Percentiles rank a stretch among this genome's conserved stretches.
Evolutionary conservation across 2,888 invertebrate species (phyloP).

Genomic region (Caenorhabditis drosophilae): DNA sequence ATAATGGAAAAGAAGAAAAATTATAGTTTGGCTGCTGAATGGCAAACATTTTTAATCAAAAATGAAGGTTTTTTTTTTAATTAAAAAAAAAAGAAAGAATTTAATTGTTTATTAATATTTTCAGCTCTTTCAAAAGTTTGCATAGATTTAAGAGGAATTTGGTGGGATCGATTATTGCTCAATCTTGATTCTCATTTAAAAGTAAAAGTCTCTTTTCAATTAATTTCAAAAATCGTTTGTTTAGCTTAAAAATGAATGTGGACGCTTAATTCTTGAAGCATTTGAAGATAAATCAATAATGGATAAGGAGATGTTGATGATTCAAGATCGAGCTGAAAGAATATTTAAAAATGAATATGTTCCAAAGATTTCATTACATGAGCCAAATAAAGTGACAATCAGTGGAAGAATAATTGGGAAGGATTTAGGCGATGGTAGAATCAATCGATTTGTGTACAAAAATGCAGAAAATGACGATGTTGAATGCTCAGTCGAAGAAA

Average conservation of each 20-base stretch:
- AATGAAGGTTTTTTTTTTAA: slow-evolving; percentile 69
- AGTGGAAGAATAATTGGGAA: slow-evolving; percentile 43
- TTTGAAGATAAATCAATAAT: slow-evolving; percentile 32
- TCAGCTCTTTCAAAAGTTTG: slow-evolving; percentile 66
- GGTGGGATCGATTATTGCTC: slow-evolving; percentile 76
- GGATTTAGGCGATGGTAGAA: slow-evolving; percentile 53
- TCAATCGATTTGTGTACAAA: slow-evolving; percentile 53
- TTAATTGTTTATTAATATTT: slow-evolving; percentile 5
- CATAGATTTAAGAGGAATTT: slow-evolving; percentile 71
- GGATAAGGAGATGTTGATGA: slow-evolving; percentile 40
- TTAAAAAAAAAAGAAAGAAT: neutral
- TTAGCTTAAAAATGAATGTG: slow-evolving; percentile 33
- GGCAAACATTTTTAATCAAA: slow-evolving; percentile 73
- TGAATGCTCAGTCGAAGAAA: slow-evolving; percentile 53
- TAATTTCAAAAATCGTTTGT: neutral
- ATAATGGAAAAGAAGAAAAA: slow-evolving; percentile 71
- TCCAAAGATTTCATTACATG: neutral
- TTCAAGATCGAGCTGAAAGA: slow-evolving; percentile 49
- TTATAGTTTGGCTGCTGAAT: slow-evolving; percentile 73
- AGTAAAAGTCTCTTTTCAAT: neutral
- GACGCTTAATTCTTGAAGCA: slow-evolving; percentile 17
- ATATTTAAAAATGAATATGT: slow-evolving; percentile 8
- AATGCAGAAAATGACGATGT: slow-evolving; percentile 23
- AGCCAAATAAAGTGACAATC: slow-evolving; percentile 17
- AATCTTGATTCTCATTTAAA: slow-evolving; percentile 73